Percentiles rank a stretch among this genome's conserved stretches.
These are phyloP conservation scores for Chloroclystis v-ata DNA, from an alignment of 2,888 invertebrate species.

Conservation along the genomic window DNA sequence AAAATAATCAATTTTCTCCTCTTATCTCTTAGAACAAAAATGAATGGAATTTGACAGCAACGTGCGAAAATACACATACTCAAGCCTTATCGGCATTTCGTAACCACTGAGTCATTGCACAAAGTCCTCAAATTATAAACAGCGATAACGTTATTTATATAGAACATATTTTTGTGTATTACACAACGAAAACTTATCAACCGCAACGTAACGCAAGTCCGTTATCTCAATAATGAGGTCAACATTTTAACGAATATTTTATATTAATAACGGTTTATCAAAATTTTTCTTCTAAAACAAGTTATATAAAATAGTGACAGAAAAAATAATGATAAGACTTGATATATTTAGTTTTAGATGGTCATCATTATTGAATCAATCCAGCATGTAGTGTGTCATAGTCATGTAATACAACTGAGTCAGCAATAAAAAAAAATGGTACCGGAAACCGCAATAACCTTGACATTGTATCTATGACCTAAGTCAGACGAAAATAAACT, in stretches of 20 bases:
- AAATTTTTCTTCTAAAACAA: no score
- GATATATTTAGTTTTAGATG: no score
- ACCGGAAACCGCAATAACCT: constrained; percentile 9
- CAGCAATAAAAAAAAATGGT: neutral
- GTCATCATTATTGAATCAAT: no score
- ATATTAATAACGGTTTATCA: neutral
- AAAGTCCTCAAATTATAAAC: constrained; percentile 36
- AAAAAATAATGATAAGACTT: no score
- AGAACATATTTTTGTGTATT: constrained; percentile 33
- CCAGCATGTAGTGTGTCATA: no score
- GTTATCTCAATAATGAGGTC: constrained; percentile 28
- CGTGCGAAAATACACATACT: constrained; percentile 18
- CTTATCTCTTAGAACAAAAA: neutral
- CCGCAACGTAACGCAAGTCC: constrained; percentile 14
- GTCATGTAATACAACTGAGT: no score
- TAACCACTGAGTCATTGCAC: constrained; percentile 41
- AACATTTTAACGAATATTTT: constrained; percentile 7
- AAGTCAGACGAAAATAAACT: constrained; percentile 4
- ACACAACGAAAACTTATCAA: constrained; percentile 24
- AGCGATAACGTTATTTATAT: constrained; percentile 37
- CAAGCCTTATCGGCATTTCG: constrained; percentile 32
- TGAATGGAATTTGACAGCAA: constrained; percentile 11
- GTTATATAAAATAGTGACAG: no score
- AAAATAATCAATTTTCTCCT: no score
- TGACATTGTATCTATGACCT: constrained; percentile 7